phyloP scores from a whole-genome alignment of 2,888 invertebrate genomes.

The Stenichneumon culpator region DNA sequence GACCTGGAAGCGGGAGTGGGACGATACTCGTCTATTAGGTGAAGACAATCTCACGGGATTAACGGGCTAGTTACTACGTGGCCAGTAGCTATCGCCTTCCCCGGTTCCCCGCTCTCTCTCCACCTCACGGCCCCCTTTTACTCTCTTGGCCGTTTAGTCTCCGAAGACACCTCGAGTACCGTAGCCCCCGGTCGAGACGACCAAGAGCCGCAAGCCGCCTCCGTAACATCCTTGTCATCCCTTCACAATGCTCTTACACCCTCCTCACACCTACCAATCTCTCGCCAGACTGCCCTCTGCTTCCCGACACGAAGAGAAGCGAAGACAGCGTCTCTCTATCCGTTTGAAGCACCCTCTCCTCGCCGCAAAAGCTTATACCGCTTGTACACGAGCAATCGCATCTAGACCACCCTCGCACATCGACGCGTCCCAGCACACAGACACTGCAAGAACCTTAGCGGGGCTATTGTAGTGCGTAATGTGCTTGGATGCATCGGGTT shows the following conservation, averaged over 20 bases:
- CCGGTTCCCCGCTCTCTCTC: constrained; percentile 10
- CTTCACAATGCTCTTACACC: constrained; percentile 32
- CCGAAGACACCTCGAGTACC: constrained; percentile 49
- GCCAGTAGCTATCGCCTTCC: constrained; percentile 14
- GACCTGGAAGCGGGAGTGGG: constrained; percentile 48
- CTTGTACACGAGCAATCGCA: constrained; percentile 38
- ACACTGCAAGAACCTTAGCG: constrained; percentile 2
- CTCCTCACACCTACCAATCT: constrained; percentile 24
- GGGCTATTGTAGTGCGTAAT: constrained; percentile 43
- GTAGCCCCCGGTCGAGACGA: constrained; percentile 2
- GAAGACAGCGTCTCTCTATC: constrained; percentile 12
- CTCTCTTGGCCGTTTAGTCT: constrained; percentile 20
- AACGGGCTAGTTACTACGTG: constrained; percentile 58
- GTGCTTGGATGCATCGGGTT: constrained; percentile 18
- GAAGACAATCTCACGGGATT: constrained; percentile 63
- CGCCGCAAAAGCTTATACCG: constrained; percentile 52
- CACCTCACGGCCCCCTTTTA: not conserved
- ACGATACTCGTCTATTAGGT: constrained; percentile 66
- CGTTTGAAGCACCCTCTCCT: constrained; percentile 37
- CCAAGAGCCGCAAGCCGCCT: constrained; percentile 41
- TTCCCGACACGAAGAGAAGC: not conserved
- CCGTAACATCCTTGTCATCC: constrained; percentile 50
- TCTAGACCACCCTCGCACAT: constrained; percentile 6
- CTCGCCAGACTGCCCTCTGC: constrained; percentile 18
- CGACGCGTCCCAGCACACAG: not conserved